Conservation (phyloP, 2,797 vertebrate species). For the Acipenser transmontanus region DNA sequence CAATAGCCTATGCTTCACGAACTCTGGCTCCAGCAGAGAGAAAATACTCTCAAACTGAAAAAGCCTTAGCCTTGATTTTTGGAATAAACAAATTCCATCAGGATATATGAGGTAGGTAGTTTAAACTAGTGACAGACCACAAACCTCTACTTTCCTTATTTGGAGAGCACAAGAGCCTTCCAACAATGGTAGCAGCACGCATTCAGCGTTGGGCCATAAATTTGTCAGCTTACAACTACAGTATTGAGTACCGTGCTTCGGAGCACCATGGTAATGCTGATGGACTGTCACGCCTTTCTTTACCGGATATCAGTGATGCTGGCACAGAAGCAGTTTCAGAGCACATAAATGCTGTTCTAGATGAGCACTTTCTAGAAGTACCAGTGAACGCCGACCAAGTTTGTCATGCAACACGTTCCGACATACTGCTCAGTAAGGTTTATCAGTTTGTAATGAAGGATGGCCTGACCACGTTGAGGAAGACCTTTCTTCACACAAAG, state of each 20-base stretch:
- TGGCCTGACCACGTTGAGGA: background rate
- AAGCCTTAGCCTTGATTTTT: conserved; percentile 16
- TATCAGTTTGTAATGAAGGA: no score
- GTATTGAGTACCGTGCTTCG: conserved; percentile 20
- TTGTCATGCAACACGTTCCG: no score
- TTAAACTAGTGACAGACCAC: conserved; percentile 21
- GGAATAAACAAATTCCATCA: conserved; percentile 21
- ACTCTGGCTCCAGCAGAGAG: conserved; percentile 19
- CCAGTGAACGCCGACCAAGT: conserved; percentile 8
- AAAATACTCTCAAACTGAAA: conserved; percentile 24
- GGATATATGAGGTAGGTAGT: conserved; percentile 21
- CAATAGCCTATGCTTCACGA: conserved; percentile 13
- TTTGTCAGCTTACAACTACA: conserved; percentile 22
- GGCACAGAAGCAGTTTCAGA: conserved; percentile 3
- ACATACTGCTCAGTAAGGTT: no score
- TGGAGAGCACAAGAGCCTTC: conserved; percentile 20
- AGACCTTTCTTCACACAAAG: background rate
- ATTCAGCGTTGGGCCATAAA: conserved; percentile 23
- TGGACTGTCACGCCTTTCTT: conserved; percentile 9
- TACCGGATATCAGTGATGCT: conserved; percentile 17
- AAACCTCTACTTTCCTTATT: conserved; percentile 16
- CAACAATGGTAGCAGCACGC: conserved; percentile 12
- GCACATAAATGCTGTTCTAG: conserved; percentile 14
- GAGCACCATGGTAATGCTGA: conserved; percentile 21
- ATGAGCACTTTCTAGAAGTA: conserved; percentile 12